Evolutionary conservation across 2,888 invertebrate species (phyloP), one percentile per base, ranked within the genome.

Genomic region (Tryphoninae sp.): DNA sequence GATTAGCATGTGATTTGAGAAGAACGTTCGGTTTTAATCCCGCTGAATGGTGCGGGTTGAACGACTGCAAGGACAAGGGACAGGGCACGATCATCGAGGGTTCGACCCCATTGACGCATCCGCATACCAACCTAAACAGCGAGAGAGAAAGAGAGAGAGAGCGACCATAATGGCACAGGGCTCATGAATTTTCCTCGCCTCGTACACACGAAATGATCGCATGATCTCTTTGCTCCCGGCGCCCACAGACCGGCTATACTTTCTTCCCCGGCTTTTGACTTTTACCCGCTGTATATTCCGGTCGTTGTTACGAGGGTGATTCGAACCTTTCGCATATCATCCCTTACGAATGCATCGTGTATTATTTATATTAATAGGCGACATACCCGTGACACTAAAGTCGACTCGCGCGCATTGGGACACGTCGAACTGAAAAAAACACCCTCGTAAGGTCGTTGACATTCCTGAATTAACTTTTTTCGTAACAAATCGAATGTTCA

Each of bases 351-450:
- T 62, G 81, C 62, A 77, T 84, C 87, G 87, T 90, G 86, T 88
- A 89, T 89, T 89, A 91, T 90, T 91, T 87, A 90, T 88, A 89
- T 89, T 88, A 89, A 88, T 86, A 86, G 86, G 81, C 83, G 81
- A 71, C 82, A 78, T 78, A 59, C 62, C 65, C 26, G 23, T 73
- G 59, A 61, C 51, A 64, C 71, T 53, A 58, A 73, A 76, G 80
- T 51, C 73, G 51, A 62, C 19, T 59, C 74, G 67, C 74, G 72
- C 71, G 49, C 8, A 33, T 22, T 53, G 61, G 68, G 55, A 58
- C 55, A 80, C 71, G 76, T 61, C 67, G 67, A 53, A 26, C 55
- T 23, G 6, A 3, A 33, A 33, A 33, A 67, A 68, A 61, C 9
- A 33, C 64, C 59, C 62, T 62, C 13, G 3, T 23, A 40, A 9